Conservation (phyloP, 2,797 vertebrate genomes). For the Columba guinea region DNA sequence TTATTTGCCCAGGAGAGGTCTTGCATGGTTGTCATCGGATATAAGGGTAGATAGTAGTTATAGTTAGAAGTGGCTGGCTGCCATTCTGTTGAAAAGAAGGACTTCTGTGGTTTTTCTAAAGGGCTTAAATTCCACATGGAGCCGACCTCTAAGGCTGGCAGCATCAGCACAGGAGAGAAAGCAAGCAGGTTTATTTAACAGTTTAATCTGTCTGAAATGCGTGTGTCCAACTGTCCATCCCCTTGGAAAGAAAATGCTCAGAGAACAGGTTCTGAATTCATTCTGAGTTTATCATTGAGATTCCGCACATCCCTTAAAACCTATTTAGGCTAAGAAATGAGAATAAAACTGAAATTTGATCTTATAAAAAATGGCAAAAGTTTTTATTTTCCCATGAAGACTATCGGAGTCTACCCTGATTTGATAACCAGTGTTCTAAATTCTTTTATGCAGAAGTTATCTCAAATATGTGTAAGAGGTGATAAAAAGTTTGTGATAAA, state of each 20-base stretch:
- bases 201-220: slow-evolving; percentile 61
- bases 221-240: slow-evolving; percentile 4
- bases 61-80: slow-evolving; percentile 72
- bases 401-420: not conserved
- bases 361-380: slow-evolving; percentile 80
- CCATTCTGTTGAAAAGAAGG: slow-evolving; percentile 79
- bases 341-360: slow-evolving; percentile 68
- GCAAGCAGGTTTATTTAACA: slow-evolving; percentile 66
- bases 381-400: slow-evolving; percentile 84
- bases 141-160: slow-evolving; percentile 76
- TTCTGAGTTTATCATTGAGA: slow-evolving; percentile 61
- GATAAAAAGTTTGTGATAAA: slow-evolving; percentile 2
- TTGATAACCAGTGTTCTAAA: not conserved
- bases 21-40: slow-evolving; percentile 35
- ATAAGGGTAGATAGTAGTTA: slow-evolving; percentile 40
- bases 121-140: slow-evolving; percentile 76
- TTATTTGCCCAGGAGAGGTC: not conserved
- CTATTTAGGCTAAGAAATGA: slow-evolving; percentile 73
- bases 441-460: not conserved
- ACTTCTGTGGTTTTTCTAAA: slow-evolving; percentile 77
- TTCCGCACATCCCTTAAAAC: slow-evolving; percentile 79
- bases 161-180: slow-evolving; percentile 64
- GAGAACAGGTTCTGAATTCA: slow-evolving; percentile 44
- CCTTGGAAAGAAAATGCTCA: not conserved
- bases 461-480: not conserved